Percentiles rank a stretch among this genome's conserved stretches.
Conservation (phyloP, 1,140 invertebrate genomes). For the Drosophila kurseongensis region DNA sequence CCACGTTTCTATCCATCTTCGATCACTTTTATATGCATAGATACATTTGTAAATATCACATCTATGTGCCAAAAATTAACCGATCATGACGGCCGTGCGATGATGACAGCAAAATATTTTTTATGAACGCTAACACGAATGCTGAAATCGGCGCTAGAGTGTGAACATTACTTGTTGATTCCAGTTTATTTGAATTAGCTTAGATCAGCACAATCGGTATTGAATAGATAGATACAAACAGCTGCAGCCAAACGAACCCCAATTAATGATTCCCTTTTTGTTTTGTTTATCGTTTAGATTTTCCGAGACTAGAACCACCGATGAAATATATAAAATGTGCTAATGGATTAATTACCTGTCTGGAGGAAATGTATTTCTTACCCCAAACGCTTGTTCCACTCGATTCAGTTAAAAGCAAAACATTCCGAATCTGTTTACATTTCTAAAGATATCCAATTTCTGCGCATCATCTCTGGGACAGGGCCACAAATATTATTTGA, state of each 20-base stretch:
- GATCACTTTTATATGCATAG: conserved; percentile 1
- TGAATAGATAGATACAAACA: conserved; percentile 19
- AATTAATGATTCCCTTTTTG: conserved; percentile 13
- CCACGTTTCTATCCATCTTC: not conserved
- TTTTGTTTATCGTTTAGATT: conserved; percentile 25
- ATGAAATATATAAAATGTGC: conserved; percentile 50
- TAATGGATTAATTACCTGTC: conserved; percentile 77
- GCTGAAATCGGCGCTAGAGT: conserved; percentile 1
- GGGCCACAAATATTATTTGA: conserved; percentile 64
- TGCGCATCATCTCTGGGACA: conserved; percentile 26
- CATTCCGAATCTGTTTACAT: conserved; percentile 58
- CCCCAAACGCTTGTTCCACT: conserved; percentile 28
- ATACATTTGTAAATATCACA: conserved; percentile 34
- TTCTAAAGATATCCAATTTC: conserved; percentile 27
- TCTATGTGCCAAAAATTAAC: conserved; percentile 27
- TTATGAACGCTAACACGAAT: conserved; percentile 7
- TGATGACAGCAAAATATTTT: conserved; percentile 34
- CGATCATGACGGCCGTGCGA: conserved; percentile 14
- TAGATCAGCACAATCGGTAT: conserved; percentile 6
- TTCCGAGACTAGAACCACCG: conserved; percentile 11
- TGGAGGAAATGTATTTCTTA: conserved; percentile 44
- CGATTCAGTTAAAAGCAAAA: conserved; percentile 34
- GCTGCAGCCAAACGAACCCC: conserved; percentile 13
- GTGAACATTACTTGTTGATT: conserved; percentile 19
- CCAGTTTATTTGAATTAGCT: conserved; percentile 36